Conservation (phyloP, 2,888 invertebrate genomes). For the Hydroisotoma schaefferi region DNA sequence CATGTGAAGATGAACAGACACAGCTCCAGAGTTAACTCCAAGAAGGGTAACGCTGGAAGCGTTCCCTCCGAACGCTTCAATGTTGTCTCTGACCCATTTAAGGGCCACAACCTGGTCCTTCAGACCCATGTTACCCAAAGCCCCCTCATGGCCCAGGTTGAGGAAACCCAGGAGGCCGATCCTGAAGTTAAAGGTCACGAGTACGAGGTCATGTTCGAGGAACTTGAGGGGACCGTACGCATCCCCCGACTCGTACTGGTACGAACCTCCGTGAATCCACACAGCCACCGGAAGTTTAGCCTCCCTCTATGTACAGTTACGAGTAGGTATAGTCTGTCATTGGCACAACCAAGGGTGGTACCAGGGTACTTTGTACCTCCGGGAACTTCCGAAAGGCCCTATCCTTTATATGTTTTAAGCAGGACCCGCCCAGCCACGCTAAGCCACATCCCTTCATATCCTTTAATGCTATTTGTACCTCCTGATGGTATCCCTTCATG, state of each 20-base stretch:
- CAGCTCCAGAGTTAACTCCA: constrained; percentile 36
- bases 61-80: constrained; percentile 29
- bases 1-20: constrained; percentile 41
- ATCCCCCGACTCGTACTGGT: constrained; percentile 36
- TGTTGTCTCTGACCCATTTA: constrained; percentile 33
- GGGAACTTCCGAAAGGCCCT: too few species aligned
- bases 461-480: too few species aligned
- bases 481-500: too few species aligned
- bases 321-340: too few species aligned
- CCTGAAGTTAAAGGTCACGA: constrained; percentile 38
- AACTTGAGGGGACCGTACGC: constrained; percentile 32
- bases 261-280: constrained; percentile 41
- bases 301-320: constrained; percentile 5
- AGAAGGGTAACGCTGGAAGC: constrained; percentile 18
- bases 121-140: constrained; percentile 37
- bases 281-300: constrained; percentile 31
- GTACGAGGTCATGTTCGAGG: constrained; percentile 39
- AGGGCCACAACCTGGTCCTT: constrained; percentile 37
- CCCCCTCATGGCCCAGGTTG: constrained; percentile 2
- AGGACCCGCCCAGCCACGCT: too few species aligned
- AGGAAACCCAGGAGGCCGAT: constrained; percentile 28
- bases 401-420: too few species aligned
- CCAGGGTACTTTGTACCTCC: not conserved
- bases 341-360: too few species aligned
- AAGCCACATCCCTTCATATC: too few species aligned